Conservation (phyloP, 2,888 invertebrate species). For the Hipparchia sbordonii region DNA sequence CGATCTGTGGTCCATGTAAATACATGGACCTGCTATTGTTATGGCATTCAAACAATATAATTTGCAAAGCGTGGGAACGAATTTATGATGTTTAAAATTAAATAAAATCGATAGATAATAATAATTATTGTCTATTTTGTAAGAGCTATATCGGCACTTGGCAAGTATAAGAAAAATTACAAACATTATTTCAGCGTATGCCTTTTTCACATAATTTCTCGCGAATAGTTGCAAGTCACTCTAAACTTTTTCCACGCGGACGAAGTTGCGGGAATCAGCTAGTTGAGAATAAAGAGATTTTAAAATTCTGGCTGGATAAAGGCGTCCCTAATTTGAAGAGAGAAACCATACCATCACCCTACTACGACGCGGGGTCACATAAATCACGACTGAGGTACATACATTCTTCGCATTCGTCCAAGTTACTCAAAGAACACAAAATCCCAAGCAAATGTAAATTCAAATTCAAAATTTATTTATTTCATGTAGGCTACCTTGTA, state of each 20-base stretch:
- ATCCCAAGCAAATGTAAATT: not conserved
- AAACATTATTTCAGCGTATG: no score
- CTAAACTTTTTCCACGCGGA: no score
- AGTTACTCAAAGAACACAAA: not conserved
- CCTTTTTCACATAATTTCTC: no score
- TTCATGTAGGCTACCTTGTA: no score
- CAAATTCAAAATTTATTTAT: no score
- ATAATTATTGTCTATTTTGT: no score
- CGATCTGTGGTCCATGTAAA: not conserved
- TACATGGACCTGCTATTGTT: conserved; percentile 7
- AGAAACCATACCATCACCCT: not conserved
- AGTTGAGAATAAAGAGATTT: not conserved
- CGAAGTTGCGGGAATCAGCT: no score
- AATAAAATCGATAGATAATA: not conserved
- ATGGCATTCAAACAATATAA: not conserved
- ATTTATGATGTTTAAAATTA: conserved; percentile 15
- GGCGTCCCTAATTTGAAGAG: not conserved
- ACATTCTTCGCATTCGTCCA: not conserved
- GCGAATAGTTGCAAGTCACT: no score
- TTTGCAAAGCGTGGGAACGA: conserved; percentile 32
- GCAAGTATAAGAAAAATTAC: no score
- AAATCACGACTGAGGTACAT: not conserved
- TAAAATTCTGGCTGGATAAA: not conserved
- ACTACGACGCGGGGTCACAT: not conserved
- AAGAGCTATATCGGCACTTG: no score